phyloP scores from a whole-genome alignment of 2,888 invertebrate species.

The Ditylenchus weischeri region DNA sequence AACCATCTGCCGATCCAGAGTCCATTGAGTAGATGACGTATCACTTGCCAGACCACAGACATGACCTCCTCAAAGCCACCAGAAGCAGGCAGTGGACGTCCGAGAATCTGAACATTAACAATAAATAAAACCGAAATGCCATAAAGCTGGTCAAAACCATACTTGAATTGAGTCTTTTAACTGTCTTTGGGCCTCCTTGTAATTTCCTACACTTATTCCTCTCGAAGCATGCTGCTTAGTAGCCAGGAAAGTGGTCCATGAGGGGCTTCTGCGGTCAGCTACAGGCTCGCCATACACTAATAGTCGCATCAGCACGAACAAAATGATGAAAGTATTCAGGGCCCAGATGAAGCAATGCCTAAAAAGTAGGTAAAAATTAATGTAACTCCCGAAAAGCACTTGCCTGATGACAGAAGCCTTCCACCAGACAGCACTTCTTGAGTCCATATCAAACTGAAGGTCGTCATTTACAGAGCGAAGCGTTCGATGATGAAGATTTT shows the following conservation, averaged over 20 bases:
- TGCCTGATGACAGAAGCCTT: constrained; percentile 4
- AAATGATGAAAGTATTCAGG: constrained; percentile 34
- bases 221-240: constrained; percentile 41
- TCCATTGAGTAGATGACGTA: constrained; percentile 52
- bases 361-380: neutral
- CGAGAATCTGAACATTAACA: constrained; percentile 40
- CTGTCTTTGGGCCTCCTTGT: constrained; percentile 52
- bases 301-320: constrained; percentile 32
- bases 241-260: constrained; percentile 48
- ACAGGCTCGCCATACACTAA: constrained; percentile 43
- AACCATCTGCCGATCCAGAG: constrained; percentile 56
- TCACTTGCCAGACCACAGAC: constrained; percentile 43
- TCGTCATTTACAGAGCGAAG: constrained; percentile 25
- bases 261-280: constrained; percentile 37
- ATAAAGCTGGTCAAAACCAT: neutral
- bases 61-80: constrained; percentile 47
- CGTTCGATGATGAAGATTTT: constrained; percentile 26
- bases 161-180: constrained; percentile 49
- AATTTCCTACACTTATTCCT: constrained; percentile 43
- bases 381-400: neutral
- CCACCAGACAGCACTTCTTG: constrained; percentile 5
- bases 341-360: constrained; percentile 32
- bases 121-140: neutral
- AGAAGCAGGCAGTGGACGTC: constrained; percentile 47
- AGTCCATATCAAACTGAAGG: constrained; percentile 30